Evolutionary conservation across 2,888 invertebrate genomes (phyloP).

Genomic region (Mantis religiosa): DNA sequence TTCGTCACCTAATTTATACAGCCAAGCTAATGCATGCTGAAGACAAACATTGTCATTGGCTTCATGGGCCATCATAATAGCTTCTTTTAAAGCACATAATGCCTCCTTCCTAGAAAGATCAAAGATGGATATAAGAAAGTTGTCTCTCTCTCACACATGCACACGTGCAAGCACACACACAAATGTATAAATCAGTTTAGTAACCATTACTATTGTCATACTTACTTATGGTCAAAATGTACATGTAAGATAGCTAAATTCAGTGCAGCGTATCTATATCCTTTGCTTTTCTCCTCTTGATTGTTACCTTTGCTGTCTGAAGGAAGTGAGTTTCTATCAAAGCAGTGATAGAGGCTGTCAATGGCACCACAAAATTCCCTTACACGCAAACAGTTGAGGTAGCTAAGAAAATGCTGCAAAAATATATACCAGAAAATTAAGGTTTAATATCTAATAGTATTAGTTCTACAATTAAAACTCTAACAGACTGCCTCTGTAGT

Average conservation of each 20-base stretch:
- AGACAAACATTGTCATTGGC: conserved; percentile 80
- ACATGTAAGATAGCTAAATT: conserved; percentile 86
- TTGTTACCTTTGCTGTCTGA: conserved; percentile 46
- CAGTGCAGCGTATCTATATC: conserved; percentile 83
- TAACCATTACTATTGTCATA: background rate
- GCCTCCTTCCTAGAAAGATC: conserved; percentile 63
- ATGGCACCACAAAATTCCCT: conserved; percentile 82
- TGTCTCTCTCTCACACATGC: background rate
- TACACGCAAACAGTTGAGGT: conserved; percentile 80
- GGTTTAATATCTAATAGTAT: no score
- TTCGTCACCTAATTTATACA: conserved; percentile 56
- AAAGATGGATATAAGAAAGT: background rate
- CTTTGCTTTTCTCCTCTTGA: conserved; percentile 48
- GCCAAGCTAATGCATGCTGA: conserved; percentile 81
- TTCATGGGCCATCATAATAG: conserved; percentile 82
- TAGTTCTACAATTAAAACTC: no score
- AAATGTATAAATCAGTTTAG: background rate
- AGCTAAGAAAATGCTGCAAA: conserved; percentile 83
- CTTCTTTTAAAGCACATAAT: conserved; percentile 76
- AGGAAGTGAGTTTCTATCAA: conserved; percentile 59
- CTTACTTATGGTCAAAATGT: conserved; percentile 75
- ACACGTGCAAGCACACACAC: background rate
- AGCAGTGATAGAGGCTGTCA: conserved; percentile 76
- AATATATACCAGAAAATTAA: background rate
- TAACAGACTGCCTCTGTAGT: no score